Base-by-base conservation (phyloP, 2,113 vertebrate species). In the Podarcis raffonei region DNA sequence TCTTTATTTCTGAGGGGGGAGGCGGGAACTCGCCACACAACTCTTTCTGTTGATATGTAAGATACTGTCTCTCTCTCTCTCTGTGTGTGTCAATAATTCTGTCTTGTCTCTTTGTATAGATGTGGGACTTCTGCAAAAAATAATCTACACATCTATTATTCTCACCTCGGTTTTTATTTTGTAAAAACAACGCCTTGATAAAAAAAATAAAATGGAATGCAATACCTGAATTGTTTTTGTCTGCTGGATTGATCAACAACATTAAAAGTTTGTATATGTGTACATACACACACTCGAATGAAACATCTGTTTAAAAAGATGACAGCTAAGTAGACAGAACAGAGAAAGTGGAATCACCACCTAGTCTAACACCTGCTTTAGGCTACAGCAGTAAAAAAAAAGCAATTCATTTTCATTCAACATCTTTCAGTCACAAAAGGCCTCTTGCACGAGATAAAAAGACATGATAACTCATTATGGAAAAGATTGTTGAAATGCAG, bases 401-500 rank as follows among this genome's bases (percentile, higher is more conserved):
- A 87, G 80, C 57, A 79, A 65, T 94, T 95, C 84, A 93, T 85
- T 94, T 95, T 94, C 81, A 91, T 89, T 83, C 3, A 88, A 12
- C 86, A 89, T 39, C 16, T 84, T 94, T 94, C 83, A 77, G 30
- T 89, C 92, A 91, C 75, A 92, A 93, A 94, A 23, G 48, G 35
- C 39, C 6, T 88, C 90, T 96, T 79, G 92, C 12, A 78, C 81
- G 53, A 94, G 30, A 93, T 83, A 90, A 91, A 93, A 93, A 86
- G 57, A 87, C 84, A 91, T 84, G 87, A 91, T 90, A 88, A 79
- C 83, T 85, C 92, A 37, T 87, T 89, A 86, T 65, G 25, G 27
- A 84, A 89, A 32, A 84, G 69, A 68, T 82, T 93, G 82, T 81
- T 93, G 82, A 59, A 88, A 79, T 13, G 88, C 0, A 53, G 65